These are phyloP conservation scores for Noctilio leporinus DNA, from an alignment of 2,113 vertebrate genomes.

Conservation along the genomic window DNA sequence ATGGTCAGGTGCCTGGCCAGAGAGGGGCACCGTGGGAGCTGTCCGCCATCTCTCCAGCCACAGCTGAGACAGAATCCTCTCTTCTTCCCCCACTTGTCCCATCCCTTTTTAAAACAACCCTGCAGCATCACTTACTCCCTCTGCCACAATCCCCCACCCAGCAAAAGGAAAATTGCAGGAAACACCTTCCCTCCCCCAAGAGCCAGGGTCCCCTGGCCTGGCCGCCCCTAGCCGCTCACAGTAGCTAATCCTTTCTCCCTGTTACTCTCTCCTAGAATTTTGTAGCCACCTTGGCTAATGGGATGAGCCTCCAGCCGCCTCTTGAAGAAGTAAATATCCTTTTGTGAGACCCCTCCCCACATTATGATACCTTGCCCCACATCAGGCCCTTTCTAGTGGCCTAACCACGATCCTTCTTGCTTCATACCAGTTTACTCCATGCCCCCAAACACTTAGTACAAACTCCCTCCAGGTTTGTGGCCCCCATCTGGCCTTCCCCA, in stretches of 20 bases:
- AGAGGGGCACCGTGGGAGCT: neutral
- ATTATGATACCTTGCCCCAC: neutral
- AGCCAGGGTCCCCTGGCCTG: neutral
- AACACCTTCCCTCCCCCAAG: neutral
- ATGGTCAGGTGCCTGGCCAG: constrained; percentile 1
- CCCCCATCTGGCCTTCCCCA: constrained; percentile 10
- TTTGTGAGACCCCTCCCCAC: constrained; percentile 65
- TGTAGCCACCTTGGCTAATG: constrained; percentile 82
- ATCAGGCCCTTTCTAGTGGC: neutral
- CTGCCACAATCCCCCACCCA: neutral
- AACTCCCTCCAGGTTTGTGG: neutral
- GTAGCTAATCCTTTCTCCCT: constrained; percentile 75
- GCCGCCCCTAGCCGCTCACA: constrained; percentile 18
- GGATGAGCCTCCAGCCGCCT: constrained; percentile 80
- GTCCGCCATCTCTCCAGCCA: constrained; percentile 65
- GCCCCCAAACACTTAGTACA: neutral
- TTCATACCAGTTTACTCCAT: neutral
- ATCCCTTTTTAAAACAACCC: neutral
- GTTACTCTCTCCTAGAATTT: constrained; percentile 81
- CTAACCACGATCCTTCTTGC: neutral
- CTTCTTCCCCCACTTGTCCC: neutral
- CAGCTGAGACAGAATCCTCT: constrained; percentile 53
- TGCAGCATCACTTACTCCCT: neutral
- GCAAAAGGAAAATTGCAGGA: neutral
- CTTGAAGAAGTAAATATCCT: constrained; percentile 83